Conservation (phyloP, 2,113 vertebrate genomes). For the Paratilapia polleni region DNA sequence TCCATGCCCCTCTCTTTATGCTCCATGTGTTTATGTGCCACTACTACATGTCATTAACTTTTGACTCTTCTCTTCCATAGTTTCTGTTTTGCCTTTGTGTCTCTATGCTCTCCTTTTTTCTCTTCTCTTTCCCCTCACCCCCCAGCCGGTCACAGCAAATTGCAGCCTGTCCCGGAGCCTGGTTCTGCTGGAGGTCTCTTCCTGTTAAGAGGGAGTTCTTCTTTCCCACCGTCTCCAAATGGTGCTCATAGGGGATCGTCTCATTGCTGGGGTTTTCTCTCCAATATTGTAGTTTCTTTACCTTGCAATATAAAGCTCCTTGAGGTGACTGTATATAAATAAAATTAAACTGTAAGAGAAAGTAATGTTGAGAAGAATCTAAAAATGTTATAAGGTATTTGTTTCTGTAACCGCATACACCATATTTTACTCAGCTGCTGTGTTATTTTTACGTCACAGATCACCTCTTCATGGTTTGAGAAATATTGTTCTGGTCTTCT, state of each 20-base stretch:
- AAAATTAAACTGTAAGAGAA: too few relatives aligned
- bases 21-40: not conserved
- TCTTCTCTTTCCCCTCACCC: accelerated
- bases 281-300: too few relatives aligned
- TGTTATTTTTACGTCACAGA: slow-evolving; percentile 52
- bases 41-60: not conserved
- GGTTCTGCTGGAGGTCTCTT: not conserved
- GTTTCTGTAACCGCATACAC: not conserved
- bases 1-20: not conserved
- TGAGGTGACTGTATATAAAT: too few relatives aligned
- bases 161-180: not conserved
- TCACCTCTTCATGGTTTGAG: slow-evolving; percentile 23
- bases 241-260: not conserved
- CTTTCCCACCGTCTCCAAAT: not conserved
- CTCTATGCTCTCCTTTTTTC: not conserved
- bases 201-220: not conserved
- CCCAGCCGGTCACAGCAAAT: not conserved
- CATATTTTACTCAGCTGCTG: slow-evolving; percentile 7
- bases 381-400: not conserved
- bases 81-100: too few relatives aligned
- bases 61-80: not conserved
- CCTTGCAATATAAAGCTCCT: too few relatives aligned
- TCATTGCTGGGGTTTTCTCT: too few relatives aligned
- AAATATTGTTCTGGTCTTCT: slow-evolving; percentile 58
- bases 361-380: too few relatives aligned